Evolutionary conservation across 2,888 invertebrate species (phyloP).

Genomic region (Caenorhabditis doughertyi): DNA sequence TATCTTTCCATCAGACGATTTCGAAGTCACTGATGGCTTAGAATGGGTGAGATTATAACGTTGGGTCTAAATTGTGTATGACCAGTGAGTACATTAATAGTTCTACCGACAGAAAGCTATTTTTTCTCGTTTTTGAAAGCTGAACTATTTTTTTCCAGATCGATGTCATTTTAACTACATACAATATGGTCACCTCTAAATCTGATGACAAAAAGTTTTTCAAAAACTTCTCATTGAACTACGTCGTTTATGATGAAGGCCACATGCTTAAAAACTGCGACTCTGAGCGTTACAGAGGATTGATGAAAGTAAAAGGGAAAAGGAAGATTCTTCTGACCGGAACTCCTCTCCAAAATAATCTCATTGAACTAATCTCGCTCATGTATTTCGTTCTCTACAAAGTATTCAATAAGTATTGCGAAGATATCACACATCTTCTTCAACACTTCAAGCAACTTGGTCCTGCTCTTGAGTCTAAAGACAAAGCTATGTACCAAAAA

Average conservation of each 20-base stretch:
- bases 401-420: conserved; percentile 76
- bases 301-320: conserved; percentile 86
- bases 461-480: conserved; percentile 81
- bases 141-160: conserved; percentile 55
- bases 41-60: conserved; percentile 51
- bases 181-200: conserved; percentile 90
- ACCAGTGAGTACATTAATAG: conserved; percentile 83
- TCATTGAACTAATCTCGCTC: conserved; percentile 93
- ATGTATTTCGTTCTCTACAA: conserved; percentile 97
- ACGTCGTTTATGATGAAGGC: conserved; percentile 93
- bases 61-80: not conserved
- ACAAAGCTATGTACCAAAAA: conserved; percentile 90
- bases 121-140: not conserved
- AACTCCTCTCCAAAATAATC: conserved; percentile 96
- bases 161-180: conserved; percentile 78
- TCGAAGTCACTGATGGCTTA: conserved; percentile 56
- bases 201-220: conserved; percentile 94
- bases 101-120: conserved; percentile 20
- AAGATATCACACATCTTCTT: conserved; percentile 76
- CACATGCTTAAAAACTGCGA: conserved; percentile 99
- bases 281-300: conserved; percentile 87
- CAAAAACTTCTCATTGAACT: conserved; percentile 88
- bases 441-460: conserved; percentile 77
- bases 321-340: conserved; percentile 93
- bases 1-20: conserved; percentile 60